Conservation (phyloP, 92 coral and sea anemone species). For the Nematostella vectensis region DNA sequence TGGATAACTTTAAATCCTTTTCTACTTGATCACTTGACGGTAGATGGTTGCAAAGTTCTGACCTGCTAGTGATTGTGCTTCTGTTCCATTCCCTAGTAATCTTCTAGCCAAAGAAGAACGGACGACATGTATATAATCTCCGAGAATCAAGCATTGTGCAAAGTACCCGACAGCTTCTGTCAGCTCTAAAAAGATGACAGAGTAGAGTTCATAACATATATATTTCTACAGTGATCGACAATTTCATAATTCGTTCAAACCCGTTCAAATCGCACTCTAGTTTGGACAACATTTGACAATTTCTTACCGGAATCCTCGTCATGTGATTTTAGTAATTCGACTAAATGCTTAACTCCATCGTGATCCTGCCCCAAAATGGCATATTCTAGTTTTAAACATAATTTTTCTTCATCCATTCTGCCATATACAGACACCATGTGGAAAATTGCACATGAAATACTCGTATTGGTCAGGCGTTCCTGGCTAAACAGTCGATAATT, state of each 20-base stretch:
- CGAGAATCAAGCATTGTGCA: constrained; percentile 12
- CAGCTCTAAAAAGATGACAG: not conserved
- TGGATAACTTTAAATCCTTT: no score
- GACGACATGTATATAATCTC: constrained; percentile 31
- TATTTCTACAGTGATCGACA: no score
- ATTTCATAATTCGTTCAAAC: no score
- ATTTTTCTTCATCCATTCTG: no score
- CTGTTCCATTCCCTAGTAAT: constrained; percentile 11
- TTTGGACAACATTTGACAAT: not conserved
- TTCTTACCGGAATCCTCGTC: constrained; percentile 2
- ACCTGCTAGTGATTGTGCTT: no score
- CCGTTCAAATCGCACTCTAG: not conserved
- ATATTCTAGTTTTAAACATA: constrained; percentile 15
- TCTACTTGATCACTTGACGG: no score
- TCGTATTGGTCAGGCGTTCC: no score
- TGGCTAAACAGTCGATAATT: no score
- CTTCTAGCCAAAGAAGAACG: constrained; percentile 5
- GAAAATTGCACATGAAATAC: no score
- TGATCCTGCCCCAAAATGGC: constrained; percentile 14
- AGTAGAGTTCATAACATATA: no score
- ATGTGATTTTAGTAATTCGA: constrained; percentile 5
- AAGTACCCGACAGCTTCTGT: constrained; percentile 11
- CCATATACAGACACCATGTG: no score
- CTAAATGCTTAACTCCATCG: constrained; percentile 3
- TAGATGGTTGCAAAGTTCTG: no score